Base-by-base conservation (phyloP, 1,140 invertebrate genomes). In the Plutomurus gul region DNA sequence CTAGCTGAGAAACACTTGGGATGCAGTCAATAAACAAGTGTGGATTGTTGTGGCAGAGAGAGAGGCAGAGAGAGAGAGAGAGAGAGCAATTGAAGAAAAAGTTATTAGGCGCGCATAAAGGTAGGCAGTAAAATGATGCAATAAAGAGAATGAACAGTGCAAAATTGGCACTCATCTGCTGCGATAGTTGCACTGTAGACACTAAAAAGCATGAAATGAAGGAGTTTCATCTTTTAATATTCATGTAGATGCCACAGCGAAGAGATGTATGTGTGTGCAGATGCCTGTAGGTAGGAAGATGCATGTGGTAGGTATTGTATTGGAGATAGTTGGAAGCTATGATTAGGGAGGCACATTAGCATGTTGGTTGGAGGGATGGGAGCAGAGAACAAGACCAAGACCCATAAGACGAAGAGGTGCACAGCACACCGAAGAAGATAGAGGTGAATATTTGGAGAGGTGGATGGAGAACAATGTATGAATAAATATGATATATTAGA, bases 201-300 rank as follows among this genome's bases (percentile, higher is more conserved):
- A 65, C 56, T 65, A 30, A 65, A 65, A 65, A 25, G 56, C 56
- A 65, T 65, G 56, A 65, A 65, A 65, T 65, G 56, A n/a, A 65
- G 56, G 56, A 65, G 56, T 65, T 65, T 3, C 56, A 65, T n/a
- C 16, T 33, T 65, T 33, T 65, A 65, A 65, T 30, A 30, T 65
- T 25, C 27, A 65, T 65, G 56, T 65, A 65, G 56, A 65, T 65
- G 56, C 56, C 56, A 65, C 56, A 36, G 6, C 11, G 56, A 1
- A 16, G 25, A n/a, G 27, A 30, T 30, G n/a, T 33, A 65, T 30
- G 16, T 65, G 16, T 30, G 27, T 33, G 56, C 27, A 65, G 27
- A 25, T 33, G 18, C 30, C 20, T 3, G 47, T 2, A 4, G 3
- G 13, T 18, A 33, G 30, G 56, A 65, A 65, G 56, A 65, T 65